These are phyloP conservation scores for Agrypnus murinus DNA, from an alignment of 2,888 invertebrate genomes.

Conservation along the genomic window DNA sequence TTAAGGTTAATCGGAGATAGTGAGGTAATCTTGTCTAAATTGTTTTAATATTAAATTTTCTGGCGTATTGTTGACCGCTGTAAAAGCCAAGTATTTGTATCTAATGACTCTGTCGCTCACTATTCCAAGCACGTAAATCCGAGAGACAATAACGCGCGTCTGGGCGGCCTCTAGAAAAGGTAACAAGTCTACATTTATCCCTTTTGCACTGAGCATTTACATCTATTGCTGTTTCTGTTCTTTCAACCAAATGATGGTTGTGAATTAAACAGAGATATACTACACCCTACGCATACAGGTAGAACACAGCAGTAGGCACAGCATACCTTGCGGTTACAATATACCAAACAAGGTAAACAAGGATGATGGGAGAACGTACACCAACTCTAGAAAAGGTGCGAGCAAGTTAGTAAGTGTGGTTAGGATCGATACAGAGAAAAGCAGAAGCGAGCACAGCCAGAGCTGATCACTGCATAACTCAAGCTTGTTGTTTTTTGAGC, in stretches of 20 bases:
- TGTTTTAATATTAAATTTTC: conserved; percentile 33
- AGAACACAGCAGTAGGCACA: conserved; percentile 50
- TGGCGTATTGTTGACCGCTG: conserved; percentile 34
- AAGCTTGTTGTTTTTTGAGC: conserved; percentile 64
- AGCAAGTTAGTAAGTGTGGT: conserved; percentile 57
- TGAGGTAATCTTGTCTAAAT: conserved; percentile 13
- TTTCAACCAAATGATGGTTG: conserved; percentile 54
- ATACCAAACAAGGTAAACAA: conserved; percentile 52
- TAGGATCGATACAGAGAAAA: conserved; percentile 64
- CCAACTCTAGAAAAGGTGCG: conserved; percentile 53
- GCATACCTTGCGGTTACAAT: conserved; percentile 51
- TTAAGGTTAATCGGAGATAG: conserved; percentile 33
- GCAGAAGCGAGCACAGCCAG: conserved; percentile 63
- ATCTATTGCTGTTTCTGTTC: conserved; percentile 57
- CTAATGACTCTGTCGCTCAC: conserved; percentile 60
- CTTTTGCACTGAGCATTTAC: conserved; percentile 57
- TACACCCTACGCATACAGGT: conserved; percentile 49
- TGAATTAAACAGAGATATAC: conserved; percentile 62
- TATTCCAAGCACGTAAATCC: conserved; percentile 65
- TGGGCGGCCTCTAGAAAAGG: conserved; percentile 63
- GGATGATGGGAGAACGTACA: conserved; percentile 51
- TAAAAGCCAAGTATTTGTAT: conserved; percentile 52
- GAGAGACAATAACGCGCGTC: conserved; percentile 65
- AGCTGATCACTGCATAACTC: conserved; percentile 66
- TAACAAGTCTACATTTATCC: conserved; percentile 60